Percentiles rank a stretch among this genome's conserved stretches.
These are phyloP conservation scores for Plagodis dolabraria DNA, from an alignment of 2,888 invertebrate species.

Conservation along the genomic window DNA sequence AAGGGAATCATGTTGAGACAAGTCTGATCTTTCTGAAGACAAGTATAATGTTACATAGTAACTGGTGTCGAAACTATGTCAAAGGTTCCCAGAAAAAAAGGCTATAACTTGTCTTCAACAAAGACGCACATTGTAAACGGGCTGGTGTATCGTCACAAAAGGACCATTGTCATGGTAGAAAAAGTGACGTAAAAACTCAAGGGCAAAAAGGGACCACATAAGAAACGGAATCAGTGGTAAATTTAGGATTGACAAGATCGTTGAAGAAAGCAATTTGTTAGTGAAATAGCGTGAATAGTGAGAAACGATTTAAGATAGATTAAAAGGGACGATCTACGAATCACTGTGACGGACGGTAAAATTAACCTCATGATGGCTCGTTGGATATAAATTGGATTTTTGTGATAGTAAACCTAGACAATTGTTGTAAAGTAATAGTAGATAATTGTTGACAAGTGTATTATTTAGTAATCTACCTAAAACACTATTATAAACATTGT, in stretches of 20 bases:
- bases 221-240: slow-evolving; percentile 22
- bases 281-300: slow-evolving; percentile 2
- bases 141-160: slow-evolving; percentile 26
- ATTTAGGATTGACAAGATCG: slow-evolving; percentile 22
- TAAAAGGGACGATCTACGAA: not conserved
- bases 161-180: slow-evolving; percentile 17
- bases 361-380: no score
- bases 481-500: no score
- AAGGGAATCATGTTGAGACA: slow-evolving; percentile 32
- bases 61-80: not conserved
- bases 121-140: slow-evolving; percentile 31
- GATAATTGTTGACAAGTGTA: no score
- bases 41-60: slow-evolving; percentile 9
- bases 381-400: no score
- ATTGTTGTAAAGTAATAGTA: no score
- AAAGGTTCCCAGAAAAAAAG: slow-evolving; percentile 26
- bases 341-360: not conserved
- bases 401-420: no score
- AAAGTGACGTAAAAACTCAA: slow-evolving; percentile 18
- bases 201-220: slow-evolving; percentile 21
- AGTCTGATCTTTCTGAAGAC: slow-evolving; percentile 28
- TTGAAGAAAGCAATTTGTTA: slow-evolving; percentile 21
- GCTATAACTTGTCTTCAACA: slow-evolving; percentile 27
- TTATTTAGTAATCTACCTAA: no score
- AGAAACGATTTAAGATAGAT: not conserved